Evolutionary conservation across 2,888 invertebrate genomes (phyloP), one percentile per base, ranked within the genome.

Genomic region (Tachina fera): DNA sequence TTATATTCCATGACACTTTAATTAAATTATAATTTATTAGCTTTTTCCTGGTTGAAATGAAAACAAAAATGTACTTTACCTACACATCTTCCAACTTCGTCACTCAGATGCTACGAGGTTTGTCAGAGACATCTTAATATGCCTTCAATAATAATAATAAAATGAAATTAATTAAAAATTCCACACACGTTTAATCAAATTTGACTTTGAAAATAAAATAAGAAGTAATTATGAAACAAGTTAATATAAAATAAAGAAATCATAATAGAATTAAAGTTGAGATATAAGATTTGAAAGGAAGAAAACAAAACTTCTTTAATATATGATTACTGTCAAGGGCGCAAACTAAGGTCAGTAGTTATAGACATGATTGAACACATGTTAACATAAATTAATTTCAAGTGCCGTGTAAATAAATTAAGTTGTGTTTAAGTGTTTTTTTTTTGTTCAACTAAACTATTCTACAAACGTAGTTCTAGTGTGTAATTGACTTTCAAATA

Each of bases 261-360:
- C 31, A 31, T 31, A 19, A 13, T n/a, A 53, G 19, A 53, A 41
- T 19, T 41, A 9, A 16, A 41, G 14, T 41, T n/a, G 4, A 53
- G n/a, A 47, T 65, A 11, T 13, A 9, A 61, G 14, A 61, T 63
- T 51, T 51, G 2, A 31, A 31, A 31, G 8, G 9, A 22, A 51
- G 51, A 47, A 76, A 47, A 19, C 4, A 31, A 31, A 31, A 45
- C 39, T 14, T 45, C 22, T 53, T 49, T 41, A 14, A 61, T 43
- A 14, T 58, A 19, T 39, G 3, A 39, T 22, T 22, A 49, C 39
- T 41, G n/a, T 47, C 72, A 65, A 65, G 63, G 72, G 39, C 41
- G 47, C 65, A 65, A 49, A 49, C 45, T 56, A 56, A 80, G 79
- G 72, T 72, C 79, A 72, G 71, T 79, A n/a, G n/a, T n/a, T 63